Evolutionary conservation across 2,888 invertebrate species (phyloP).

Genomic region (Phytoseiulus persimilis): DNA sequence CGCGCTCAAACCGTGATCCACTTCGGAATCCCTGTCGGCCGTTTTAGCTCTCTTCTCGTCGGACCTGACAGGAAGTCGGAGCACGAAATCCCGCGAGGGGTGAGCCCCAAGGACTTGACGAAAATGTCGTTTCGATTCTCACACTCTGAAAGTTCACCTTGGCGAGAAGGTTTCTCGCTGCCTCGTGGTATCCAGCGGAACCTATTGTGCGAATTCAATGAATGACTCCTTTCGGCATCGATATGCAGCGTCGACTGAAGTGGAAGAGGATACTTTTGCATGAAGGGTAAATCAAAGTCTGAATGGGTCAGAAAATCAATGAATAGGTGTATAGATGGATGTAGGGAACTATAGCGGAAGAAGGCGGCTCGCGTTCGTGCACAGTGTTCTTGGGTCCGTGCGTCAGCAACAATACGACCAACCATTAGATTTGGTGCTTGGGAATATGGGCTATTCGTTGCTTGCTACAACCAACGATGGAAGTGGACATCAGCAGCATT

Average conservation of each 20-base stretch:
- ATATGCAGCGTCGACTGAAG: background rate
- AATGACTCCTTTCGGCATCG: background rate
- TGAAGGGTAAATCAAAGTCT: background rate
- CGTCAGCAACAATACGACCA: background rate
- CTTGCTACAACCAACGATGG: background rate
- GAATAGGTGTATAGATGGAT: background rate
- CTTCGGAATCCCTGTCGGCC: background rate
- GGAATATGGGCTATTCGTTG: background rate
- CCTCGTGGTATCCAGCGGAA: background rate
- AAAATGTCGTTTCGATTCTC: background rate
- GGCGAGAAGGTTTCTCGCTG: background rate
- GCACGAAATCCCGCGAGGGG: background rate
- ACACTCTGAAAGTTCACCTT: background rate
- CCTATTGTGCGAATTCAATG: background rate
- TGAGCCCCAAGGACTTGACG: background rate
- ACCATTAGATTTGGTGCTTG: background rate
- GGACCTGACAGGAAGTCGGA: background rate
- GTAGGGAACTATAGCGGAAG: background rate
- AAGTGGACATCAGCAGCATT: background rate
- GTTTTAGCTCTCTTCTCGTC: background rate
- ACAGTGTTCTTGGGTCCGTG: background rate
- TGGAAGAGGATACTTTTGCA: background rate
- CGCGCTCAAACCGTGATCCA: background rate
- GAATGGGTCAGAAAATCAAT: background rate
- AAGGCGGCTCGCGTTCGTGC: background rate